Percentiles rank a stretch among this genome's conserved stretches.
These are phyloP conservation scores for Buteo buteo DNA, from an alignment of 2,113 vertebrate species.

Conservation along the genomic window DNA sequence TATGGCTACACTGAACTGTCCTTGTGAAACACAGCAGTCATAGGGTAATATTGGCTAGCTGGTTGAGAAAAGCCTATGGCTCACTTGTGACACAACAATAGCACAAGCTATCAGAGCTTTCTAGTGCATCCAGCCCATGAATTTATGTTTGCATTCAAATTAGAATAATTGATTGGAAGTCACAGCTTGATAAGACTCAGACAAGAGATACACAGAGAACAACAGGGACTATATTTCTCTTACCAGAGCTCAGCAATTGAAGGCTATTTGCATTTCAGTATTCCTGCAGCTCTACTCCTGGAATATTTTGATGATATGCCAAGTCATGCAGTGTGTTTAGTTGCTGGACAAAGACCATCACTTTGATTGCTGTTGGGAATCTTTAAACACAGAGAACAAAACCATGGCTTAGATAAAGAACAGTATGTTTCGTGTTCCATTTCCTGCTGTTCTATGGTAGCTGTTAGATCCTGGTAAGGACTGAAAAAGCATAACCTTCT, in stretches of 20 bases:
- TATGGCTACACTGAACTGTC: not conserved
- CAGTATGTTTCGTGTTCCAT: not conserved
- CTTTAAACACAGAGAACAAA: not conserved
- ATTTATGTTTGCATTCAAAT: not conserved
- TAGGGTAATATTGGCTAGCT: not conserved
- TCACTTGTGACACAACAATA: not conserved
- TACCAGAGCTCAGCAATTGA: not conserved
- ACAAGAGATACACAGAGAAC: not conserved
- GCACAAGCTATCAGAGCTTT: not conserved
- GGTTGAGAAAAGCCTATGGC: not conserved
- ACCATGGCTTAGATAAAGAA: not conserved
- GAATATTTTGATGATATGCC: not conserved
- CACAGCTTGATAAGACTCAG: not conserved
- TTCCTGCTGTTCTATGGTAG: not conserved
- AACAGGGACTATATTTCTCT: not conserved
- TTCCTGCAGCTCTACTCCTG: not conserved
- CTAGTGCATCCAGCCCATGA: not conserved
- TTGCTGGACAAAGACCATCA: not conserved
- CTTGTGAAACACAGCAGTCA: not conserved
- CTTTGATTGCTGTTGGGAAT: not conserved
- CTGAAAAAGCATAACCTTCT: not conserved
- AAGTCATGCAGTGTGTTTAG: not conserved
- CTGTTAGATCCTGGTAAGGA: not conserved
- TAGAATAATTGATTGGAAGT: not conserved
- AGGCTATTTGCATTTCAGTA: not conserved